Evolutionary conservation across 2,113 vertebrate species (phyloP).

Genomic region (Myrmophylax atrothorax): DNA sequence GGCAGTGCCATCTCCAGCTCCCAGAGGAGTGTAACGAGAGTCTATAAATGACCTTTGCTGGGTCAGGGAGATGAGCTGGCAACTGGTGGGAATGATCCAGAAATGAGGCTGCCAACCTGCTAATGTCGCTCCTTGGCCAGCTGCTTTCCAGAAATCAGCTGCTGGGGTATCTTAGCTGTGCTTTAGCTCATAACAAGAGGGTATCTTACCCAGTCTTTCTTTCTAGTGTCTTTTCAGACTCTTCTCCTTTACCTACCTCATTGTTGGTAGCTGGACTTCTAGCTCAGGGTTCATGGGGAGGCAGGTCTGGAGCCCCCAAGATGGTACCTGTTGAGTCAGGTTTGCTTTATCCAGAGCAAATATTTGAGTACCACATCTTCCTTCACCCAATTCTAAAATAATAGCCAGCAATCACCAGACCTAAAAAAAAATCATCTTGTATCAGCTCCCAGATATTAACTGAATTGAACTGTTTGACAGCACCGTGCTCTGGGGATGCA

Average conservation of each 20-base stretch:
- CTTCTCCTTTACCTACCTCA: rapidly evolving
- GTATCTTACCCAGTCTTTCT: not conserved
- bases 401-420: not conserved
- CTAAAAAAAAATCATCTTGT: not conserved
- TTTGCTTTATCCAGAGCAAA: not conserved
- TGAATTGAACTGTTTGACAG: not conserved
- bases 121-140: not conserved
- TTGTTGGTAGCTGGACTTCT: not conserved
- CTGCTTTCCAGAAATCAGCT: not conserved
- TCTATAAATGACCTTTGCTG: not conserved
- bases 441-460: not conserved
- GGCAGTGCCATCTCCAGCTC: not conserved
- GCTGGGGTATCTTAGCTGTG: rapidly evolving
- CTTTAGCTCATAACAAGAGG: not conserved
- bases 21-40: not conserved
- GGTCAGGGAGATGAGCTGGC: not conserved
- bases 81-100: not conserved
- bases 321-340: not conserved
- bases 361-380: not conserved
- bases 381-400: not conserved
- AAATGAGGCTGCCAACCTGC: not conserved
- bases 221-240: not conserved
- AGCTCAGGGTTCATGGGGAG: not conserved
- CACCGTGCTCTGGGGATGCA: not conserved
- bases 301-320: not conserved